phyloP scores from a whole-genome alignment of 2,888 invertebrate genomes.

The Chironomus tentans region DNA sequence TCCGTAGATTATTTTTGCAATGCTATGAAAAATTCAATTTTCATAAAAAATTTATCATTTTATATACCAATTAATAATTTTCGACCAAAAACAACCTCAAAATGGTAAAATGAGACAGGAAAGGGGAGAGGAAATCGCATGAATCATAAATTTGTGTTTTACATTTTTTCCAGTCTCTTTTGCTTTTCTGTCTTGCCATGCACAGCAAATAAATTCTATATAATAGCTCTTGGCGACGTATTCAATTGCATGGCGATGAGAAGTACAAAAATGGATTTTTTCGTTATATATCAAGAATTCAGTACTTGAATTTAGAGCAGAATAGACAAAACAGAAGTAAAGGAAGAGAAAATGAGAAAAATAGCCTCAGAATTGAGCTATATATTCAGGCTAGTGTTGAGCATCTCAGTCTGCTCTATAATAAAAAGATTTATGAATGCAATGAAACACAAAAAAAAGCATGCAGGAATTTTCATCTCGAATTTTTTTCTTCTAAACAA shows the following conservation, averaged over 20 bases:
- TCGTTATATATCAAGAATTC: not conserved
- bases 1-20: no score
- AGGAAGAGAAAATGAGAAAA: not conserved
- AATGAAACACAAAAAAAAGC: not conserved
- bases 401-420: not conserved
- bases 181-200: not conserved
- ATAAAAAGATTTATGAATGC: not conserved
- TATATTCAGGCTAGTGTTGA: not conserved
- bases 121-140: conserved; percentile 11
- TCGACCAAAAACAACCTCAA: not conserved
- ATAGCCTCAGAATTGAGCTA: not conserved
- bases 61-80: not conserved
- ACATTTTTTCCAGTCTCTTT: not conserved
- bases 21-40: no score
- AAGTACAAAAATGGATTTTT: conserved; percentile 3
- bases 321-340: not conserved
- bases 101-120: not conserved
- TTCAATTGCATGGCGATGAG: conserved; percentile 20
- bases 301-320: not conserved
- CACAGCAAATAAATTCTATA: conserved; percentile 3
- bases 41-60: not conserved
- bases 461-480: not conserved
- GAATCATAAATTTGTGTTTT: conserved; percentile 22
- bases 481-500: not conserved
- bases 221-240: conserved; percentile 15